These are phyloP conservation scores for Sitophilus oryzae DNA, from an alignment of 1,140 invertebrate species.

Conservation along the genomic window DNA sequence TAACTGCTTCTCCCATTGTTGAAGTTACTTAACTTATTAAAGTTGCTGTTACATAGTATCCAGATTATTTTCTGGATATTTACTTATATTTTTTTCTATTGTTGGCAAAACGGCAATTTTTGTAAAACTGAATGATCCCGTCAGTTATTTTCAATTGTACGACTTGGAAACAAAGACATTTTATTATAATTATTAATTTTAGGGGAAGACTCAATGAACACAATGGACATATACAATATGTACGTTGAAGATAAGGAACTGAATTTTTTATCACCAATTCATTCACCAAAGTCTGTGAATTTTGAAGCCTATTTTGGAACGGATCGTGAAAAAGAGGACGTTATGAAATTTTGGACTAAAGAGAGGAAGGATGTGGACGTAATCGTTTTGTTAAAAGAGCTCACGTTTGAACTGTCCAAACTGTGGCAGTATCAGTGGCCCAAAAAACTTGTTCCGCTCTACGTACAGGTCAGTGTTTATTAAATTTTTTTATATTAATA, in stretches of 20 bases:
- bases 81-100: no score
- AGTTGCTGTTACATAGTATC: no score
- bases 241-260: conserved; percentile 53
- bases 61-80: no score
- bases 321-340: conserved; percentile 57
- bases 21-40: no score
- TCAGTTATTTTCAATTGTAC: no score
- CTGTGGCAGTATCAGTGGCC: conserved; percentile 63
- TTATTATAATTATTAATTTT: neutral
- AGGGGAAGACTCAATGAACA: conserved; percentile 56
- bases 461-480: conserved; percentile 49
- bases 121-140: no score
- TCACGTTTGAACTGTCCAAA: conserved; percentile 50
- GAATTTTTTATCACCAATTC: conserved; percentile 28
- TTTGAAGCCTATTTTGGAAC: conserved; percentile 56
- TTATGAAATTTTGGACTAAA: conserved; percentile 56
- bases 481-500: no score
- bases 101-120: no score
- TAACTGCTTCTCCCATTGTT: no score
- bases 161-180: neutral
- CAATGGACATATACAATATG: conserved; percentile 57
- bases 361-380: conserved; percentile 51
- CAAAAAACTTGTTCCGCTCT: conserved; percentile 52
- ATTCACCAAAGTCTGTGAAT: conserved; percentile 32
- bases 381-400: conserved; percentile 57